phyloP scores from a whole-genome alignment of 2,797 vertebrate genomes.

The Rhinogobio ventralis region DNA sequence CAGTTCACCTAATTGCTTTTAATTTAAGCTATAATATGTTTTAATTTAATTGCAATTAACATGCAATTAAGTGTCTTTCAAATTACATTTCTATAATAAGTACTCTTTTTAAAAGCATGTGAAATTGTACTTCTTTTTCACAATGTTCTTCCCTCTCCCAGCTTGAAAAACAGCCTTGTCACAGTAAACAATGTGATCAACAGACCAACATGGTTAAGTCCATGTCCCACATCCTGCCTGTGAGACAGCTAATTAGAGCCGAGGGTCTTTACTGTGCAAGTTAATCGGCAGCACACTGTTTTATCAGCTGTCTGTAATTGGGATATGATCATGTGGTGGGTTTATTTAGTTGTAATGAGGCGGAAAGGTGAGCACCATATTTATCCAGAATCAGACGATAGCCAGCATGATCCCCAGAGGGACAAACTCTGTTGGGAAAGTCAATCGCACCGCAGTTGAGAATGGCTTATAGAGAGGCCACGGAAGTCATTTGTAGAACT shows the following conservation, averaged over 20 bases:
- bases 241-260: slow-evolving; percentile 51
- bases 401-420: slow-evolving; percentile 45
- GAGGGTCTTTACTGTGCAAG: slow-evolving; percentile 35
- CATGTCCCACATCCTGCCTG: slow-evolving; percentile 58
- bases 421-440: slow-evolving; percentile 41
- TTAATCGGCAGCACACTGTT: slow-evolving; percentile 52
- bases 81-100: background rate
- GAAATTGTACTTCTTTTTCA: background rate
- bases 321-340: slow-evolving; percentile 58
- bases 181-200: background rate
- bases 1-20: background rate
- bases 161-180: background rate
- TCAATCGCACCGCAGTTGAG: slow-evolving; percentile 35
- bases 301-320: slow-evolving; percentile 68
- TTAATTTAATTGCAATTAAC: background rate
- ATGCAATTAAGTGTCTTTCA: background rate
- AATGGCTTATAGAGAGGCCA: slow-evolving; percentile 20
- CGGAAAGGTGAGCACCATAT: slow-evolving; percentile 62
- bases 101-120: background rate
- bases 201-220: slow-evolving; percentile 19
- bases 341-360: slow-evolving; percentile 66
- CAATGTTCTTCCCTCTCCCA: background rate
- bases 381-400: slow-evolving; percentile 52
- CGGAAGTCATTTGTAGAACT: slow-evolving; percentile 49
- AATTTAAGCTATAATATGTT: background rate